phyloP scores from a whole-genome alignment of 2,797 vertebrate species.

The Muscicapa comitata region DNA sequence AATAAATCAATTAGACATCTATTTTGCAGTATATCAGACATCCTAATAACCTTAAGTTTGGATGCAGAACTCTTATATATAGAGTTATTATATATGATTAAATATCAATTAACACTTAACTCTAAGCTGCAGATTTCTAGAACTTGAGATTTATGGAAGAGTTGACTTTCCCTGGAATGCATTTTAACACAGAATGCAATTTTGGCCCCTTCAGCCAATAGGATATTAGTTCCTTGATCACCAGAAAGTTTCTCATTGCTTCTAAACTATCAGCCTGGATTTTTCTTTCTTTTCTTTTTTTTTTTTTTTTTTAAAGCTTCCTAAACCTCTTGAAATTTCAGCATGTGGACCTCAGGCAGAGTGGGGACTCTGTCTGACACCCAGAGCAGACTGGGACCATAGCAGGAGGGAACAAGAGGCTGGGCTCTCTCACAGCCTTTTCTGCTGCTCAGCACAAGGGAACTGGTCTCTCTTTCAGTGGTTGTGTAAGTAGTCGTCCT shows the following conservation, averaged over 20 bases:
- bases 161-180: not conserved
- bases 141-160: not conserved
- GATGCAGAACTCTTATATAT: not conserved
- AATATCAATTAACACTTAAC: not conserved
- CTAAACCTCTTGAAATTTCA: not conserved
- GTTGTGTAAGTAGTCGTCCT: not conserved
- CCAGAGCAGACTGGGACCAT: not conserved
- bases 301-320: not conserved
- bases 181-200: not conserved
- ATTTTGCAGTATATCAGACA: not conserved
- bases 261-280: not conserved
- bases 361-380: not conserved
- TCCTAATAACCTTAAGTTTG: not conserved
- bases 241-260: not conserved
- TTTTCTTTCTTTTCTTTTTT: not conserved
- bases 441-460: not conserved
- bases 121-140: not conserved
- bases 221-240: not conserved
- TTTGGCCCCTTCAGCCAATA: not conserved
- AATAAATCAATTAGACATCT: not conserved
- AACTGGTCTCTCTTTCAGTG: not conserved
- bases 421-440: not conserved
- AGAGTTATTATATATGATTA: not conserved
- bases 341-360: too few relatives aligned
- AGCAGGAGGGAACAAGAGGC: accelerated